These are phyloP conservation scores for Hippopotamyrus pictus DNA, from an alignment of 2,797 vertebrate species.

Conservation along the genomic window DNA sequence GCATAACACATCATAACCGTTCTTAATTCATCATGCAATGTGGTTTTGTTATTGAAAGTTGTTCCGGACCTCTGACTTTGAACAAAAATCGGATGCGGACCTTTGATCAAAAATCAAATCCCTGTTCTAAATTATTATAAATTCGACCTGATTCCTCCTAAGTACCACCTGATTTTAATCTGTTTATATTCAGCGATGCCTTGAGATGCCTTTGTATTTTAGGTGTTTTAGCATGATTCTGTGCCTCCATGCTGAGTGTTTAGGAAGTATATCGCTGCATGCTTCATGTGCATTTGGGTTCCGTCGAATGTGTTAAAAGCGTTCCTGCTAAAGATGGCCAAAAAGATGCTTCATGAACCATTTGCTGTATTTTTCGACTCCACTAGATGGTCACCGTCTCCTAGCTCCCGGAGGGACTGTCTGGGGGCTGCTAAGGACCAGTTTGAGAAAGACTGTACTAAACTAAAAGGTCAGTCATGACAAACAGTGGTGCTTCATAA, in stretches of 20 bases:
- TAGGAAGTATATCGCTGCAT: background rate
- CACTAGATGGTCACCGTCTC: background rate
- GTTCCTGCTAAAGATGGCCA: background rate
- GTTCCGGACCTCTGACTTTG: background rate
- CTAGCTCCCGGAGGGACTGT: background rate
- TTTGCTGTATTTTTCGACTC: background rate
- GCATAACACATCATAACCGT: background rate
- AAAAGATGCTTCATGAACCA: background rate
- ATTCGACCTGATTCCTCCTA: background rate
- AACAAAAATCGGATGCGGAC: background rate
- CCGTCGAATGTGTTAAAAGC: background rate
- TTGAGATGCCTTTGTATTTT: background rate
- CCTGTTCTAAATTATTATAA: background rate
- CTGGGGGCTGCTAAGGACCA: background rate
- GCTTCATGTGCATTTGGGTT: background rate
- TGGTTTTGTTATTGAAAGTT: background rate
- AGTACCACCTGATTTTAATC: background rate
- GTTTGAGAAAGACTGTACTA: background rate
- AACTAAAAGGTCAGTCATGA: background rate
- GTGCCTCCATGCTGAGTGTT: background rate
- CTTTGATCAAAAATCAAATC: background rate
- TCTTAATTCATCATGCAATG: background rate
- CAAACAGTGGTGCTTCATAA: background rate
- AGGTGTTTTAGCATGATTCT: background rate
- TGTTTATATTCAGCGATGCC: background rate